Percentiles rank a stretch among this genome's conserved stretches.
phyloP scores from a whole-genome alignment of 2,888 invertebrate species.

The Colostygia pectinataria region DNA sequence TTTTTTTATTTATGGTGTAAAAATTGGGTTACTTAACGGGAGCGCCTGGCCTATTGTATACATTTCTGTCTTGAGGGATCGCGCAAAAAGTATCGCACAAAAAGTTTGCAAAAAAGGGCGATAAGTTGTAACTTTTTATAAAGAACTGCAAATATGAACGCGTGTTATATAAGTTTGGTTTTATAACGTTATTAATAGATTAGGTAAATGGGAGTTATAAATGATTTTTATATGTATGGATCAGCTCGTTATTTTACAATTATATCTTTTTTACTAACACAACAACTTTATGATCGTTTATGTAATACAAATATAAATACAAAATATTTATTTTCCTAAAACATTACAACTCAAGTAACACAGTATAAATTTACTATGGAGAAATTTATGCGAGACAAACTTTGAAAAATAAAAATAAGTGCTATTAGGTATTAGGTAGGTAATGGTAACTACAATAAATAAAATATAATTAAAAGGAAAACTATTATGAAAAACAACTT shows the following conservation, averaged over 20 bases:
- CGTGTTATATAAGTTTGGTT: conserved; percentile 46
- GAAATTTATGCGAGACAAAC: too few species aligned
- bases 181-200: conserved; percentile 64
- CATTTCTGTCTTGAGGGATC: conserved; percentile 48
- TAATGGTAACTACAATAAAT: too few species aligned
- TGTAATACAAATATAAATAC: too few species aligned
- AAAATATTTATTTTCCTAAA: too few species aligned
- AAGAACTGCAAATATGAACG: conserved; percentile 33
- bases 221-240: conserved; percentile 43
- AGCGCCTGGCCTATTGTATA: conserved; percentile 65
- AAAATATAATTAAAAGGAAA: too few species aligned
- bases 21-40: conserved; percentile 83
- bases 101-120: conserved; percentile 34
- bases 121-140: conserved; percentile 45
- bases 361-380: too few species aligned
- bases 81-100: conserved; percentile 27
- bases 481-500: too few species aligned
- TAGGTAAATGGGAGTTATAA: conserved; percentile 54
- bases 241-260: conserved; percentile 3
- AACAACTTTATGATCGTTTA: too few species aligned
- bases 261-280: too few species aligned
- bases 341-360: too few species aligned
- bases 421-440: too few species aligned
- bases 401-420: too few species aligned
- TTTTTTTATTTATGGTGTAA: conserved; percentile 78